Base-by-base conservation (phyloP, 2,113 vertebrate genomes). In the Oenanthe melanoleuca region DNA sequence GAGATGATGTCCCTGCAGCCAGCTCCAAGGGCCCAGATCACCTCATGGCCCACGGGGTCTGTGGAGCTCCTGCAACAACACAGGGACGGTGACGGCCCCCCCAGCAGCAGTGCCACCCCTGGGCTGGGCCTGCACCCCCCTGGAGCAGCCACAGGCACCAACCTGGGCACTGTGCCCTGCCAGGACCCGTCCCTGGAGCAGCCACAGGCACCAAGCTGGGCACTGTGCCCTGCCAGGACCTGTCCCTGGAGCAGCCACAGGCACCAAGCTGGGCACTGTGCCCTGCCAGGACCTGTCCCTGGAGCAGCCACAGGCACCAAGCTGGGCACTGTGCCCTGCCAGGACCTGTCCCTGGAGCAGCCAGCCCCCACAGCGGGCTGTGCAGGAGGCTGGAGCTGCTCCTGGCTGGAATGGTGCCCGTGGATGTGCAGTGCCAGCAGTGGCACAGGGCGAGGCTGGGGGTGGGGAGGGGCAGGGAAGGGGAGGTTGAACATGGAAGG, bases 1-100 rank as follows among this genome's bases (percentile, higher is more conserved):
- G 99, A 99, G 96, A 99, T 99, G 60, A 99, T 99, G 97, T 99
- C 99, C 97, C 99, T 98, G 96, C 99, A 99, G 78, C 99, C 99
- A 53, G 99, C 99, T 34, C 99, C 99, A 2, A 99, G 97, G 29
- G 99, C 99, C 99, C 99, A 99, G 95, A 99, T 99, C 60, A 99
- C 99, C 75, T 99, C 99, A 45, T 99, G 99, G 87, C 99, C 99
- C 33, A 99, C 99, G 0, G 99, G 99, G 92, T 99, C 99, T 0
- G 99, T 99, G 52, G 99, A 98, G 53, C 99, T 99, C 98, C 99
- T 99, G 96, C 6, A 86, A 97, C 42, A 24, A 96, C 50, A 87
- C 55, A 94, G 59, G 64, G 29, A 82, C 37, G 0, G 1, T 37
- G 28, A 49, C 47, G 87, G 57, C 20, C 50, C 45, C 61, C 19